A percentile compares a stretch with the other conserved stretches of the same genome.
Conservation (phyloP, 1,140 invertebrate species). For the Drosophila miranda region DNA sequence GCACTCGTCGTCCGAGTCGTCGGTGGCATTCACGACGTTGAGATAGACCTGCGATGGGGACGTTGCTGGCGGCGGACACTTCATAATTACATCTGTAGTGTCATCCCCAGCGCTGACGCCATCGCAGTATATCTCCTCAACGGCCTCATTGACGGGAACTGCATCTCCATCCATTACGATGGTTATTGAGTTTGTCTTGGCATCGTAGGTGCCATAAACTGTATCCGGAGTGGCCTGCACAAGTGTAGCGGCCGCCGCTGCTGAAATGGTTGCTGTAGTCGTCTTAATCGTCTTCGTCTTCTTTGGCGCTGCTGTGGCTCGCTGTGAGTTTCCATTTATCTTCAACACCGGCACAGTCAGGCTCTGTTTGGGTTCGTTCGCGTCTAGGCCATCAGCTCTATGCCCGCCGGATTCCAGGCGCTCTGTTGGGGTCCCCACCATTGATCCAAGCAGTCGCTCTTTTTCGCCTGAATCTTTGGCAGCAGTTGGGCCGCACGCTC, state of each 20-base stretch:
- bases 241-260: constrained; percentile 42
- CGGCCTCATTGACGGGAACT: constrained; percentile 84
- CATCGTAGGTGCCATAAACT: constrained; percentile 88
- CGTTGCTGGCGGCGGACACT: constrained; percentile 81
- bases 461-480: constrained; percentile 77
- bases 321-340: constrained; percentile 83
- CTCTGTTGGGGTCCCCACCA: constrained; percentile 92
- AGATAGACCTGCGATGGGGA: constrained; percentile 79
- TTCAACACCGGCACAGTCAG: constrained; percentile 63
- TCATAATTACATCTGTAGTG: constrained; percentile 63
- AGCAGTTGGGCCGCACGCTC: constrained; percentile 82
- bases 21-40: constrained; percentile 82
- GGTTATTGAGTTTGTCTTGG: constrained; percentile 88
- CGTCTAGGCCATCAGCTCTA: constrained; percentile 82
- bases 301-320: constrained; percentile 22
- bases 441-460: constrained; percentile 82
- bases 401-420: constrained; percentile 89
- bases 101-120: constrained; percentile 57
- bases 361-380: constrained; percentile 24
- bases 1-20: constrained; percentile 81
- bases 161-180: constrained; percentile 87
- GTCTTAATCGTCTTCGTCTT: not conserved
- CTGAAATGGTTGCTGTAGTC: constrained; percentile 51
- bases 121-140: constrained; percentile 79
- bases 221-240: constrained; percentile 83